phyloP scores from a whole-genome alignment of 2,113 vertebrate genomes.

The Oplegnathus fasciatus region DNA sequence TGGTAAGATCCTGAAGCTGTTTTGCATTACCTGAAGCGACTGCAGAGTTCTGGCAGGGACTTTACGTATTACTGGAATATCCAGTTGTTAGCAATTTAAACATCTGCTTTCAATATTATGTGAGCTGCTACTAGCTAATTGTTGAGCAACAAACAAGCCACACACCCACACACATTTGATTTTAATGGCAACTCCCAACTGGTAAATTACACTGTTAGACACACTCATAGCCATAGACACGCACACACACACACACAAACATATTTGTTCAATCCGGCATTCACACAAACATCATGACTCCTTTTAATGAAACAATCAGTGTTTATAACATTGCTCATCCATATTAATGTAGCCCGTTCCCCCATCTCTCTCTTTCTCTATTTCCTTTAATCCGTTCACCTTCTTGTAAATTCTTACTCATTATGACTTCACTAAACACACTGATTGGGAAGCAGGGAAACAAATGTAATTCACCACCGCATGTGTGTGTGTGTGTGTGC shows the following conservation, averaged over 20 bases:
- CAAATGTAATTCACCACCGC: background rate
- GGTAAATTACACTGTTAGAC: background rate
- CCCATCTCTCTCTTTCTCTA: conserved; percentile 5
- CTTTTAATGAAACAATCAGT: background rate
- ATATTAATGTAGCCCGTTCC: background rate
- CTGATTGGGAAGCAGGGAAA: background rate
- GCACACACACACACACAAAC: conserved; percentile 13
- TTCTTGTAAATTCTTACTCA: conserved; percentile 49
- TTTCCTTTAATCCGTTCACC: background rate
- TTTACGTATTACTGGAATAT: conserved; percentile 60
- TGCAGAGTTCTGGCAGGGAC: conserved; percentile 44
- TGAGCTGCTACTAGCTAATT: conserved; percentile 54
- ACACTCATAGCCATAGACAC: background rate
- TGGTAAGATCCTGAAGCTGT: conserved; percentile 6
- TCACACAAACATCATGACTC: background rate
- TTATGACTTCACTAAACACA: background rate
- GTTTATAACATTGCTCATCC: conserved; percentile 30
- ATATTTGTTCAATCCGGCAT: background rate
- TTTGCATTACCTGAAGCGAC: conserved; percentile 27
- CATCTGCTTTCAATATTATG: conserved; percentile 61
- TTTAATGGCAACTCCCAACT: conserved; percentile 8
- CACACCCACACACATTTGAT: conserved; percentile 14
- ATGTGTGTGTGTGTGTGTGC: conserved; percentile 5
- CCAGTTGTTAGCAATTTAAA: conserved; percentile 44
- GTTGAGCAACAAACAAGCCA: conserved; percentile 23